phyloP scores from a whole-genome alignment of 1,140 invertebrate genomes.

The Halictus rubicundus region DNA sequence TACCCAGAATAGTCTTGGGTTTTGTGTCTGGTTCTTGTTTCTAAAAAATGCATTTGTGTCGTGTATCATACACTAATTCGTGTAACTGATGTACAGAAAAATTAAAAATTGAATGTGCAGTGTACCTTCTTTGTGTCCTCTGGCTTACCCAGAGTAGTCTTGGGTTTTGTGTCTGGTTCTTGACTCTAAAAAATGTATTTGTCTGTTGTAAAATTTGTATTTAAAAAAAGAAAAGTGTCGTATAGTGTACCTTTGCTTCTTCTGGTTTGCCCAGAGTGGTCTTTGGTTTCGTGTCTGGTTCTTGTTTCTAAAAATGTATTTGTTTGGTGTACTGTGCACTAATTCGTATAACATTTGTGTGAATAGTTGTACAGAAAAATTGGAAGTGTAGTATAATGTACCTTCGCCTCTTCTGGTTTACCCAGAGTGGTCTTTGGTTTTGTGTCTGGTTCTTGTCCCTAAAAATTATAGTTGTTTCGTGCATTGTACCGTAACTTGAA shows the following conservation, averaged over 20 bases:
- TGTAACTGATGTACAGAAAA: no score
- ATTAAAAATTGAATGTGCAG: not conserved
- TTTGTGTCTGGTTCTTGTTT: slow-evolving; percentile 48
- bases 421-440: slow-evolving; percentile 53
- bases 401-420: slow-evolving; percentile 70
- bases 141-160: slow-evolving; percentile 56
- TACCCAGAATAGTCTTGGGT: slow-evolving; percentile 53
- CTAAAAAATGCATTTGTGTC: slow-evolving; percentile 37
- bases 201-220: no score
- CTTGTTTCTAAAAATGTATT: slow-evolving; percentile 55
- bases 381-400: slow-evolving; percentile 50
- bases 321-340: not conserved
- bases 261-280: slow-evolving; percentile 60
- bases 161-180: slow-evolving; percentile 41
- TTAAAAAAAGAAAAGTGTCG: no score
- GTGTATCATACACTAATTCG: no score
- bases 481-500: not conserved
- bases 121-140: slow-evolving; percentile 72
- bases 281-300: slow-evolving; percentile 38
- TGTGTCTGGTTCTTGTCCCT: slow-evolving; percentile 54
- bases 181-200: slow-evolving; percentile 55
- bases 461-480: slow-evolving; percentile 24
- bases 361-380: no score
- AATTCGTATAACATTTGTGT: no score
- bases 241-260: slow-evolving; percentile 67